phyloP scores from a whole-genome alignment of 2,797 vertebrate genomes.

The Meda fulgida region DNA sequence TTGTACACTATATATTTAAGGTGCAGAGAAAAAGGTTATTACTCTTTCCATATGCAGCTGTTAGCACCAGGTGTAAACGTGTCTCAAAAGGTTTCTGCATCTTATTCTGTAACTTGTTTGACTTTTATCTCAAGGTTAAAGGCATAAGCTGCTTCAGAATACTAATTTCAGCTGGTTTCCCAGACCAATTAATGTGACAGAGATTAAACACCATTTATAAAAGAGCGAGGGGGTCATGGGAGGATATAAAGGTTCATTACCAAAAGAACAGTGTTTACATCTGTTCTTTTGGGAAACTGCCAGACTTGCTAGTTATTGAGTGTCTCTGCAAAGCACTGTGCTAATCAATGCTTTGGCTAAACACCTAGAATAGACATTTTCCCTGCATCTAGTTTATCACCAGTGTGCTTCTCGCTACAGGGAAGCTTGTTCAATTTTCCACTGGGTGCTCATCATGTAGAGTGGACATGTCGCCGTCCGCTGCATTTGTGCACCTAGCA shows the following conservation, averaged over 20 bases:
- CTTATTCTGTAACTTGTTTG: slow-evolving; percentile 13
- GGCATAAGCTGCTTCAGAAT: not conserved
- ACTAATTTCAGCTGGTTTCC: slow-evolving; percentile 14
- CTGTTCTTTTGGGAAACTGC: not conserved
- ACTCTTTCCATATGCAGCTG: not conserved
- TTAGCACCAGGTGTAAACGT: not conserved
- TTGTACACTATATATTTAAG: not conserved
- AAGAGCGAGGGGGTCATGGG: not conserved
- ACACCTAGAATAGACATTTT: not conserved
- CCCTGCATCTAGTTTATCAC: not conserved
- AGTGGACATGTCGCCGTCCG: not conserved
- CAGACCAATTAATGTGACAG: slow-evolving; percentile 27
- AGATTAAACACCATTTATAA: slow-evolving; percentile 20
- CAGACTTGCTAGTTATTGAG: slow-evolving; percentile 31
- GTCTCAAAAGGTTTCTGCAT: not conserved
- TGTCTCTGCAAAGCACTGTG: slow-evolving; percentile 21
- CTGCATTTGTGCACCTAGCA: slow-evolving; percentile 4
- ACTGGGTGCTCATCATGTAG: not conserved
- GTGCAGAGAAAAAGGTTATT: not conserved
- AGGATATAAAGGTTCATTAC: slow-evolving; percentile 28
- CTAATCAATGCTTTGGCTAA: slow-evolving; percentile 39
- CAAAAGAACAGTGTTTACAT: slow-evolving; percentile 26
- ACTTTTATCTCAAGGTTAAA: slow-evolving; percentile 15
- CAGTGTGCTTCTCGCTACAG: slow-evolving; percentile 10
- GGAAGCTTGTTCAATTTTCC: slow-evolving; percentile 35